These are phyloP conservation scores for Drosophila infuscata DNA, from an alignment of 2,888 invertebrate species.

Conservation along the genomic window DNA sequence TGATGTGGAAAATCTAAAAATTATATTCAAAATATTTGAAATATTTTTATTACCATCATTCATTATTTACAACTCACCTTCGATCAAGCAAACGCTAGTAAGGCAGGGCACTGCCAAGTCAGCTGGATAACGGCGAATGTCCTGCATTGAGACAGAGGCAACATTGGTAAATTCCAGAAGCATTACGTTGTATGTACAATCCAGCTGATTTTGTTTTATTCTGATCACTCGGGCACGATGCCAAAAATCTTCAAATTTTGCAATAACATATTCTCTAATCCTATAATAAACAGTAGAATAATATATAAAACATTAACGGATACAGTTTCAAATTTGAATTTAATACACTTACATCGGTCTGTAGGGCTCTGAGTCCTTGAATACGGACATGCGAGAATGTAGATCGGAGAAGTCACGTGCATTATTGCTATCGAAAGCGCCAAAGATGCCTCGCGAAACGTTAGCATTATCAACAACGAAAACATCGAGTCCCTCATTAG, in stretches of 20 bases:
- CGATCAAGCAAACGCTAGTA: constrained; percentile 57
- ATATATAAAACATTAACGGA: neutral
- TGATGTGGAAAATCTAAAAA: constrained; percentile 51
- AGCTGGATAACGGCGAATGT: constrained; percentile 63
- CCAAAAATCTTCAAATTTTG: constrained; percentile 43
- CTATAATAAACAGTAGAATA: constrained; percentile 14
- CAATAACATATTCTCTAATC: constrained; percentile 53
- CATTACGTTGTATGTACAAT: constrained; percentile 31
- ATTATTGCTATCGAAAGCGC: constrained; percentile 46
- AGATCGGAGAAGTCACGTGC: constrained; percentile 31
- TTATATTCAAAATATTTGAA: neutral
- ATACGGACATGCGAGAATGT: constrained; percentile 11
- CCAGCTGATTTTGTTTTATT: constrained; percentile 9
- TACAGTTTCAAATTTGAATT: neutral
- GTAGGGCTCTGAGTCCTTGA: constrained; percentile 48
- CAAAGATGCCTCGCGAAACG: constrained; percentile 51
- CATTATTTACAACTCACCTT: constrained; percentile 37
- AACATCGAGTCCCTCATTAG: constrained; percentile 37
- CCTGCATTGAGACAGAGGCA: constrained; percentile 16
- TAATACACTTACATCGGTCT: constrained; percentile 43
- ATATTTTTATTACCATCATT: neutral
- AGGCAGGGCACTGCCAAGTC: constrained; percentile 42
- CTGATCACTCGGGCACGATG: constrained; percentile 54
- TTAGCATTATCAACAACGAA: constrained; percentile 53
- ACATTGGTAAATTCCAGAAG: constrained; percentile 48